Evolutionary conservation across 1,140 invertebrate genomes (phyloP).

Genomic region (Drosophila nigromelanica): DNA sequence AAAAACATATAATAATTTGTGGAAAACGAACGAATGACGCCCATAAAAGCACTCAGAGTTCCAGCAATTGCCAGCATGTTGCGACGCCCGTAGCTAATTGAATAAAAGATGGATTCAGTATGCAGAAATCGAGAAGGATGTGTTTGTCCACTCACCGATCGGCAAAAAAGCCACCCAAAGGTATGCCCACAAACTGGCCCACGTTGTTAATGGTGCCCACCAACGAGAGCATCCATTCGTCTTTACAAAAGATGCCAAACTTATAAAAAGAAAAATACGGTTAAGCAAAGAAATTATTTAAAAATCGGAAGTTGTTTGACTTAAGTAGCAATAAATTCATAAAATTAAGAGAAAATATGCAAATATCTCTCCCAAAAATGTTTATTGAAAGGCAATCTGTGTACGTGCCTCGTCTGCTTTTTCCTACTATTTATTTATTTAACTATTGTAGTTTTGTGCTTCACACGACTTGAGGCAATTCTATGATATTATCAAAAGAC

Average conservation of each 20-base stretch:
- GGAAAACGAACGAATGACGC: constrained; percentile 87
- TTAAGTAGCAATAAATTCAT: too few relatives aligned
- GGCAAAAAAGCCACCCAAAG: constrained; percentile 88
- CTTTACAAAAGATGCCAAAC: constrained; percentile 86
- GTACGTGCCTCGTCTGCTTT: too few relatives aligned
- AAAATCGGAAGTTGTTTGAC: too few relatives aligned
- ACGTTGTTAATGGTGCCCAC: constrained; percentile 90
- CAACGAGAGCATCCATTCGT: constrained; percentile 88
- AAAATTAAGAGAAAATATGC: too few relatives aligned
- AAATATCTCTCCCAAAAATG: neutral
- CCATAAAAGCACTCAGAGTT: constrained; percentile 86
- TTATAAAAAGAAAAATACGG: constrained; percentile 64
- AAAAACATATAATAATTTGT: constrained; percentile 87
- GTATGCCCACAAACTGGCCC: constrained; percentile 89
- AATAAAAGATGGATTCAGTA: neutral
- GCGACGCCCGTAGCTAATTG: constrained; percentile 87
- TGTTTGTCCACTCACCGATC: constrained; percentile 85
- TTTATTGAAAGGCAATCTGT: too few relatives aligned
- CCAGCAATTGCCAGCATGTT: constrained; percentile 86
- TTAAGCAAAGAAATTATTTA: neutral
- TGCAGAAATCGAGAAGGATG: too few relatives aligned
- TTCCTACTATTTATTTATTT: too few relatives aligned
- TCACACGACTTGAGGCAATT: too few relatives aligned
- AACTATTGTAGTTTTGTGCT: too few relatives aligned
- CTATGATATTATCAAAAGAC: too few relatives aligned